A percentile compares a stretch with the other conserved stretches of the same genome.
phyloP scores from a whole-genome alignment of 2,797 vertebrate genomes.

The Gallinago solitaria region DNA sequence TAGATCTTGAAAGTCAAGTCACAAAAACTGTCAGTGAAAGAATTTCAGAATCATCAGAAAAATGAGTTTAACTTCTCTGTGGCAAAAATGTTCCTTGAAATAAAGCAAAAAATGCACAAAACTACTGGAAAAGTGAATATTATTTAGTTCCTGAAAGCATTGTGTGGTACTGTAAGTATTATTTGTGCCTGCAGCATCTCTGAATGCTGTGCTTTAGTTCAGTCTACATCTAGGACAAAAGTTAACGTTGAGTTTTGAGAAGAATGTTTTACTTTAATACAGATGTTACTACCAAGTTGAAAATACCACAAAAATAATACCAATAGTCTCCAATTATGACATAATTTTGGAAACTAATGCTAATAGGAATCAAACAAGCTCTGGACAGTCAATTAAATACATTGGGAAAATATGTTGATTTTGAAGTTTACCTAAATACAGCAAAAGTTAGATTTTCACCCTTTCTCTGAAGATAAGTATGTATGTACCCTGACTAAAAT shows the following conservation, averaged over 20 bases:
- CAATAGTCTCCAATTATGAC: background rate
- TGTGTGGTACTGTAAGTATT: background rate
- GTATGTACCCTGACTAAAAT: background rate
- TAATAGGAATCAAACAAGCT: background rate
- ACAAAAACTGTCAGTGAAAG: background rate
- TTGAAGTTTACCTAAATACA: background rate
- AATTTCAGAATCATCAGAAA: background rate
- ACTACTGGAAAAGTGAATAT: background rate
- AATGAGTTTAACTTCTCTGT: background rate
- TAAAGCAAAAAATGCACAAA: background rate
- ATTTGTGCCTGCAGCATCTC: background rate
- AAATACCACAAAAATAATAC: background rate
- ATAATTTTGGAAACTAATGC: background rate
- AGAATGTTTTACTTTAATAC: background rate
- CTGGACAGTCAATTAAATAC: background rate
- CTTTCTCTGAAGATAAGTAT: background rate
- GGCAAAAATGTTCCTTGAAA: background rate
- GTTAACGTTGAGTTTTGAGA: background rate
- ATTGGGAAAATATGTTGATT: background rate
- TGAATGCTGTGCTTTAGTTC: background rate
- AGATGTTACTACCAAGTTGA: background rate
- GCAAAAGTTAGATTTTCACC: background rate
- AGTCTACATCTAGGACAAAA: background rate
- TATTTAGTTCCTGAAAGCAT: background rate
- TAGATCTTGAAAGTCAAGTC: background rate